Percentiles rank a stretch among this genome's conserved stretches.
These are phyloP conservation scores for Columbina picui DNA, from an alignment of 2,113 vertebrate species.

Conservation along the genomic window DNA sequence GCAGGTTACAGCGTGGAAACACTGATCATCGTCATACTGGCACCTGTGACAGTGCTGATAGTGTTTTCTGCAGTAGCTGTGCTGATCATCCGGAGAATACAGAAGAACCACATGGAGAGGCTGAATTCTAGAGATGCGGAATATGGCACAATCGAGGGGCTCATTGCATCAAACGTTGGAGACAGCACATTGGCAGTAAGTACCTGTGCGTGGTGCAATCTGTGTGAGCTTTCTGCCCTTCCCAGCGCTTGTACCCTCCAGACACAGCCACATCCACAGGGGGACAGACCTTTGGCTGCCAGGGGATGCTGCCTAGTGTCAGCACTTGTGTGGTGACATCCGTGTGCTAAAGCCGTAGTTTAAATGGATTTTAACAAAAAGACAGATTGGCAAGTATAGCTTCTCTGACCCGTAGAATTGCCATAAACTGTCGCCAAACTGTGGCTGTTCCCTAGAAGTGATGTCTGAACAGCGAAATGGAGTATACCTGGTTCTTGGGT, in stretches of 20 bases:
- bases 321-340: background rate
- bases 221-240: background rate
- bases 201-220: background rate
- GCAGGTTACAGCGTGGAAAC: slow-evolving; percentile 86
- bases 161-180: slow-evolving; percentile 96
- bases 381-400: too few species aligned
- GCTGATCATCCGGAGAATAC: slow-evolving; percentile 88
- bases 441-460: background rate
- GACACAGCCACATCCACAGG: fast-evolving
- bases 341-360: background rate
- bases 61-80: slow-evolving; percentile 85
- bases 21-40: slow-evolving; percentile 84
- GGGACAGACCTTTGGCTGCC: background rate
- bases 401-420: background rate
- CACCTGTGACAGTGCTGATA: slow-evolving; percentile 85
- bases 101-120: slow-evolving; percentile 90
- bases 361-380: background rate
- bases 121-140: slow-evolving; percentile 91
- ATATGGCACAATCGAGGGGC: slow-evolving; percentile 94
- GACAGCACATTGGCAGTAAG: slow-evolving; percentile 97
- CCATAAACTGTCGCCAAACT: fast-evolving
- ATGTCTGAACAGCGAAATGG: background rate
- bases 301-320: background rate
- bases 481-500: background rate
- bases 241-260: fast-evolving